These are phyloP conservation scores for Amblyraja radiata DNA, from an alignment of 2,797 vertebrate species.

Conservation along the genomic window DNA sequence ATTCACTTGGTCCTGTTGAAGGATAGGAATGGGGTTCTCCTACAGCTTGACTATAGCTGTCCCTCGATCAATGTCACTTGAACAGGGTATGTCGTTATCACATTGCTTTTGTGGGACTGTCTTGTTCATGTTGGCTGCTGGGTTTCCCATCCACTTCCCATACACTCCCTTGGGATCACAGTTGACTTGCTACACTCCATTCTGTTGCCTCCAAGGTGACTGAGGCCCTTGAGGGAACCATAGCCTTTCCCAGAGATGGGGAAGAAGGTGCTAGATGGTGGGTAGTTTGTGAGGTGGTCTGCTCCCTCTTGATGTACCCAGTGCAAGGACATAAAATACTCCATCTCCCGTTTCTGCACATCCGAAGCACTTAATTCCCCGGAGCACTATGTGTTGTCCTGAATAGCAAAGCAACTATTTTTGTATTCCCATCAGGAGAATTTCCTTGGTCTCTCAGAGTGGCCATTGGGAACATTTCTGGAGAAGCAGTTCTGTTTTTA, in stretches of 20 bases:
- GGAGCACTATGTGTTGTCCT: not conserved
- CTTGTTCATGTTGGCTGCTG: not conserved
- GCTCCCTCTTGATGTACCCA: no score
- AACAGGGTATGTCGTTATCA: not conserved
- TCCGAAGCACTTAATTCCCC: not conserved
- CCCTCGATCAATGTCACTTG: not conserved
- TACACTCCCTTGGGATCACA: no score
- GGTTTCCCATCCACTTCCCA: not conserved
- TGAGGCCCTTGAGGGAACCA: no score
- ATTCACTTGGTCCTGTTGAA: not conserved
- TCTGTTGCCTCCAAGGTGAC: no score
- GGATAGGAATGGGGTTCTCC: not conserved
- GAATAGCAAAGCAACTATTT: not conserved
- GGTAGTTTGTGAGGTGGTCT: no score
- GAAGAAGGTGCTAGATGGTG: no score
- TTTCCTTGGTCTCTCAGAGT: not conserved
- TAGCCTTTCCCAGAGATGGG: no score
- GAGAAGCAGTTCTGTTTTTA: not conserved
- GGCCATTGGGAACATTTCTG: not conserved
- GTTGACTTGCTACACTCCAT: no score
- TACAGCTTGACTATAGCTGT: not conserved
- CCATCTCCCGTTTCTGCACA: no score
- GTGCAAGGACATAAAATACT: no score
- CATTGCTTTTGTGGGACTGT: not conserved
- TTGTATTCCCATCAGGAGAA: not conserved